Base-by-base conservation (phyloP, 2,797 vertebrate genomes). In the Amblyopsis hoosieri region DNA sequence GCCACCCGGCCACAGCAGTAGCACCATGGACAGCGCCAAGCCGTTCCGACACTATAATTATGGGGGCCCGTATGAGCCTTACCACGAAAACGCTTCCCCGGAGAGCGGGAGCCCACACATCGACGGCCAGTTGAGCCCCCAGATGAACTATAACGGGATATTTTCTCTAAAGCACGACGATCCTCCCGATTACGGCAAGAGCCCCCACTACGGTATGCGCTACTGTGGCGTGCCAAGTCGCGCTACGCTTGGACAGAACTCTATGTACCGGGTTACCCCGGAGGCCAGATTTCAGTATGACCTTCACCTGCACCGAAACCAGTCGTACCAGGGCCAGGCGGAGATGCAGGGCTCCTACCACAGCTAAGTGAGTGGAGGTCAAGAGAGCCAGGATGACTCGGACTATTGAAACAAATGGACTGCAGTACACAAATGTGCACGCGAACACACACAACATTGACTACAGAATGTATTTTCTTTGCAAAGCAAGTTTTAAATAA, bases 111-210 rank as follows among this genome's bases (percentile, higher is more conserved):
- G 96, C 77, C 96, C 96, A 68, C 96, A 95, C 84, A 96, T 97
- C 76, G 97, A 98, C 86, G 90, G 95, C 86, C 96, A 95, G 90
- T 90, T 96, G 89, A 98, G 96, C 84, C 97, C 97, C 52, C 94
- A 95, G 71, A 95, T 98, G 93, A 99, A 97, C 94, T 98, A 98
- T 87, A 98, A 98, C 91, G 97, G 97, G 89, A 98, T 99, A 90
- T 99, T 99, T 93, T 98, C 97, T 88, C 94, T 99, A 74, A 93
- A 93, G 66, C 97, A 97, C 91, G 96, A 98, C 89, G 96, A 99
- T 81, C 95, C 95, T 72, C 91, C 94, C 84, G 97, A 99, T 85
- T 98, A 97, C 89, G 91, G 92, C 80, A 98, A 98, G 92, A 93
- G 94, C 93, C 92, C 95, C 90, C 96, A 97, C 92, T 98, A 97